These are phyloP conservation scores for Pseudomugil gertrudae DNA, from an alignment of 2,797 vertebrate genomes.

Conservation along the genomic window DNA sequence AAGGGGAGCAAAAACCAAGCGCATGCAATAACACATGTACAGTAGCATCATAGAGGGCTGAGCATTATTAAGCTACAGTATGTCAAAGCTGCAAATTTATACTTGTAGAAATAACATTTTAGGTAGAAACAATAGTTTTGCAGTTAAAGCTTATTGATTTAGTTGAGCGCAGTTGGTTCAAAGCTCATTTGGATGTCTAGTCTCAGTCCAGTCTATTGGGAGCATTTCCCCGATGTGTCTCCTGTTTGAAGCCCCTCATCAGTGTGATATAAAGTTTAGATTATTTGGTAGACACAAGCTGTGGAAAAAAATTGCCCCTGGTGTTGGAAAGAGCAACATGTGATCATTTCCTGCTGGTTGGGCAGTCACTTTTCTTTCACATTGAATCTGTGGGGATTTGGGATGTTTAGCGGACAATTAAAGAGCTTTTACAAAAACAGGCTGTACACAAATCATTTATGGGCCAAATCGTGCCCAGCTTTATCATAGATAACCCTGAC, in stretches of 20 bases:
- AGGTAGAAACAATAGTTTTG: neutral
- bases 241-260: neutral
- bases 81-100: neutral
- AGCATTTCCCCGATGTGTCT: neutral
- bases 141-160: neutral
- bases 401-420: conserved; percentile 72
- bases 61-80: neutral
- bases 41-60: too few species aligned
- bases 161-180: neutral
- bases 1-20: too few species aligned
- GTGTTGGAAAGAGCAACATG: conserved; percentile 38
- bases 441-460: conserved; percentile 82
- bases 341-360: conserved; percentile 64
- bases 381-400: conserved; percentile 63
- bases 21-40: too few species aligned
- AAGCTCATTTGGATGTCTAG: neutral
- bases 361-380: conserved; percentile 41
- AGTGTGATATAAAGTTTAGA: conserved; percentile 2
- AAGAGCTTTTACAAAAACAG: conserved; percentile 74
- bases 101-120: neutral
- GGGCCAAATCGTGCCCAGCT: conserved; percentile 70
- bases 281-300: conserved; percentile 6
- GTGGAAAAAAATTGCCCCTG: neutral
- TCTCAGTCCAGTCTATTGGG: neutral
- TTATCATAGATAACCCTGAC: conserved; percentile 53